Base-by-base conservation (phyloP, 1,140 invertebrate species). In the Wasmannia auropunctata region DNA sequence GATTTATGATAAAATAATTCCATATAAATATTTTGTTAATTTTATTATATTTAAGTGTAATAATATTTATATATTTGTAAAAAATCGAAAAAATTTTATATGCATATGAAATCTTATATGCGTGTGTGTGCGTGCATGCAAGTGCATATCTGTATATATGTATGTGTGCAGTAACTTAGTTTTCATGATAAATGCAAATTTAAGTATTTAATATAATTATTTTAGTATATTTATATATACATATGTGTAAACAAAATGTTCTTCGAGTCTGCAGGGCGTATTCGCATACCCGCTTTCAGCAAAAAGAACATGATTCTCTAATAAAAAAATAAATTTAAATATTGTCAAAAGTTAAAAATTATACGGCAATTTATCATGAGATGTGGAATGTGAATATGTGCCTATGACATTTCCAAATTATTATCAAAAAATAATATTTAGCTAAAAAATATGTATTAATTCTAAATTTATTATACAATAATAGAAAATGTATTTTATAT, bases 361-460 rank as follows among this genome's bases (percentile, higher is more conserved):
- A 37, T 25, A 40, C 16, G n/a, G 16, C 19, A 22, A 63, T 28
- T 67, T 25, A 67, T 16, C 46, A 22, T 65, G 34, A 49, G 11
- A 79, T 51, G 14, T 51, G 31, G 19, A 54, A 54, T 51, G 34
- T 65, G 62, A 49, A 79, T 65, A 65, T 37, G 22, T 43, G 31
- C n/a, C 49, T 34, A 80, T n/a, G 22, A 75, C 25, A 62, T 37
- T 80, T 80, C 22, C 14, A 74, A 74, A 74, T 74, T 74, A 74
- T 58, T 25, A 19, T 25, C 19, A 11, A 16, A 49, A 31, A 19
- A 67, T 67, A 80, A 54, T n/a, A 19, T 67, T 56, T 67, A 51
- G 43, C n/a, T n/a, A n/a, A n/a, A 67, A 46, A 77, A 34, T 77
- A 77, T n/a, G 40, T 60, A 65, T 80, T 80, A 74, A 74, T 56